Evolutionary conservation across 2,113 vertebrate genomes (phyloP).

Genomic region (Podilymbus podiceps): DNA sequence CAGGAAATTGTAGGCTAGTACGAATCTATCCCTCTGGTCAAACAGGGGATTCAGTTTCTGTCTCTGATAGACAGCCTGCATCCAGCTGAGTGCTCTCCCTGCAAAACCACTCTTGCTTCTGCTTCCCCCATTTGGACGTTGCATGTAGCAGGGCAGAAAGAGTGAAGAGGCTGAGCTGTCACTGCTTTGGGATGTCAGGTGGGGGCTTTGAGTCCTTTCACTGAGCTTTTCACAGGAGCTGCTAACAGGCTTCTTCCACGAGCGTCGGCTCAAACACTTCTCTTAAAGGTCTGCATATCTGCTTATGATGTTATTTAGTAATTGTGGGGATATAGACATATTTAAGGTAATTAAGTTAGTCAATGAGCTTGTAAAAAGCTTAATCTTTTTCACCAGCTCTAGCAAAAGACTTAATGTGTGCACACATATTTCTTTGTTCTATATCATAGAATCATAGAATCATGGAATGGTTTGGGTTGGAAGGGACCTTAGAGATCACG

Average conservation of each 20-base stretch:
- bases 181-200: neutral
- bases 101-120: neutral
- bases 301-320: neutral
- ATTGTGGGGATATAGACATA: neutral
- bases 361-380: neutral
- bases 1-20: neutral
- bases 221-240: neutral
- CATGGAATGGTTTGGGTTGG: too few species aligned
- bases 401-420: neutral
- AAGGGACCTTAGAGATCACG: too few species aligned
- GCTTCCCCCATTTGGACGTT: neutral
- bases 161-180: neutral
- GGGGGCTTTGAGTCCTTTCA: neutral
- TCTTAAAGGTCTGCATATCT: neutral
- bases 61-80: neutral
- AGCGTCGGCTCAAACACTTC: neutral
- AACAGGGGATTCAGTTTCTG: neutral
- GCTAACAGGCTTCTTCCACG: neutral
- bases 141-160: neutral
- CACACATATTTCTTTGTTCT: neutral
- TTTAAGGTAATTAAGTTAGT: neutral
- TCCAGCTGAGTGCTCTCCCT: neutral
- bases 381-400: neutral
- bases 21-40: neutral
- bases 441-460: too few species aligned